Base-by-base conservation (phyloP, 2,888 invertebrate genomes). In the Hybos culiciformis region DNA sequence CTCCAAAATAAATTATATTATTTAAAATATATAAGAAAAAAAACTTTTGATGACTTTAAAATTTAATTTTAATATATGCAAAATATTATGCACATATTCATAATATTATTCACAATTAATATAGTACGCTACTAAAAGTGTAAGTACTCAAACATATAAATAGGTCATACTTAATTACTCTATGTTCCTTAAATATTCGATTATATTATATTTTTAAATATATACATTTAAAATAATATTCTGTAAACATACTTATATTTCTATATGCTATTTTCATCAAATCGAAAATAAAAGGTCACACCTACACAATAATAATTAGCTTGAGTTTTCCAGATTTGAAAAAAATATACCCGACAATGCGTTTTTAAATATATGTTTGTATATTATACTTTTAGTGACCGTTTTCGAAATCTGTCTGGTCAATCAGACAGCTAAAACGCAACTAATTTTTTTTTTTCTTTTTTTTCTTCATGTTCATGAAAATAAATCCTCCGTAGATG, bases 401-500 rank as follows among this genome's bases (percentile, higher is more conserved):
- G 12, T 24, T 31, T 39, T 26, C 36, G 24, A 24, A 9, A 20
- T 41, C 37, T 57, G 53, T 56, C 61, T 54, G 55, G 54, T 55
- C 62, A 56, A 59, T 56, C 55, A 60, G 63, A 61, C 63, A 63
- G 60, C 61, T 59, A 61, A 64, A 64, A 63, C 62, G 61, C 60
- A 63, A 65, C 65, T 65, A 55, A 52, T 47, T 45, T 49, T 39
- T 36, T 15, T 33, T 33, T 7, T 7, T 8, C 7, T 9, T n/a
- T 17, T 17, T 19, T 17, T 9, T 20, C 5, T 7, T 14, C 12
- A 29, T 29, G 5, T 8, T 19, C 48, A 45, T 38, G 23, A 49
- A 49, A 50, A 47, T 56, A 60, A 60, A 63, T 63, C 61, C 59
- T 58, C 64, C 61, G 59, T 64, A 64, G 63, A 64, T 62, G 63